phyloP scores from a whole-genome alignment of 2,113 vertebrate species.

The Campylomormyrus tamandua region DNA sequence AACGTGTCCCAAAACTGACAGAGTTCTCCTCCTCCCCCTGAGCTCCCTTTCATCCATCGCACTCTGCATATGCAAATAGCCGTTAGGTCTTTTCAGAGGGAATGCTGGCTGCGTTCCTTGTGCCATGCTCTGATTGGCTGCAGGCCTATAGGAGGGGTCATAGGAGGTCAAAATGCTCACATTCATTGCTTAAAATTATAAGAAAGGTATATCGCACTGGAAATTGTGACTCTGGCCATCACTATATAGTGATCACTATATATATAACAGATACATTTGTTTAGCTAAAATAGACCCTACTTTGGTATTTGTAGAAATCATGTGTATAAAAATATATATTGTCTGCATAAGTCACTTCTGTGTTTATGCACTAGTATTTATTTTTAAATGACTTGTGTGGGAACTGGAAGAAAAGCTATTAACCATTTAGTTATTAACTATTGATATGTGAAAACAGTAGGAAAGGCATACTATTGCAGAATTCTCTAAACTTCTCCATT shows the following conservation, averaged over 20 bases:
- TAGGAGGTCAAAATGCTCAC: background rate
- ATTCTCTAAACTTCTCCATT: background rate
- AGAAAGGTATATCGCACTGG: background rate
- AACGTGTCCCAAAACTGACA: background rate
- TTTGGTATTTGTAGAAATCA: background rate
- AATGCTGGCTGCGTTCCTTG: background rate
- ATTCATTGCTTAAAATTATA: background rate
- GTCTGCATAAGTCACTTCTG: background rate
- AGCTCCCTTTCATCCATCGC: conserved; percentile 10
- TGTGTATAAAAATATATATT: background rate
- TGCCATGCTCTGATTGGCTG: background rate
- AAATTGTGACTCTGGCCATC: background rate
- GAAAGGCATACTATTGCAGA: background rate
- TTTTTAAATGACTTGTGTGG: background rate
- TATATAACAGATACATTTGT: background rate
- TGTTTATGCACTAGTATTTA: background rate
- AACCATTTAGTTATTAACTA: background rate
- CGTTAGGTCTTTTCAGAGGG: background rate
- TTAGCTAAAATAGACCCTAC: background rate
- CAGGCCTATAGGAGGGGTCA: background rate
- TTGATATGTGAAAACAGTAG: background rate
- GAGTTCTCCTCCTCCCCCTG: conserved; percentile 13
- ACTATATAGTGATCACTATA: background rate
- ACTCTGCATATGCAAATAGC: background rate
- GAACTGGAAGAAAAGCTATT: background rate